A percentile compares a stretch with the other conserved stretches of the same genome.
Conservation (phyloP, 1,140 invertebrate genomes). For the Diorhabda elongata region DNA sequence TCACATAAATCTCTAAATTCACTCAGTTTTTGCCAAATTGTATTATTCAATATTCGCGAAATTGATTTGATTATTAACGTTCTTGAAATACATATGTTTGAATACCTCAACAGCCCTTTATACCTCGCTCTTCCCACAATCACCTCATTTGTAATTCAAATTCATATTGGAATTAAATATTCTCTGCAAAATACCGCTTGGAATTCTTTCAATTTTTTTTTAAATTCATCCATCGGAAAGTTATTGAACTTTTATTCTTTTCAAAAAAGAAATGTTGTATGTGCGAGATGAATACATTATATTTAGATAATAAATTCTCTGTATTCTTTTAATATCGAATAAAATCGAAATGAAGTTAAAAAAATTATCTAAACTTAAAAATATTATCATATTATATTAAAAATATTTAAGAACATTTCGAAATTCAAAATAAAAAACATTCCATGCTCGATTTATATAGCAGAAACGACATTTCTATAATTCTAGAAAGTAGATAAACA, state of each 20-base stretch:
- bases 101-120: too few species aligned
- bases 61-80: too few species aligned
- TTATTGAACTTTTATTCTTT: conserved; percentile 1
- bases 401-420: too few species aligned
- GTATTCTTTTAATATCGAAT: background rate
- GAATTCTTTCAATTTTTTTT: background rate
- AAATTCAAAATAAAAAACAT: too few species aligned
- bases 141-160: conserved; percentile 9
- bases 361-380: background rate
- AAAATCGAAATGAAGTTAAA: background rate
- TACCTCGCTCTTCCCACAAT: background rate
- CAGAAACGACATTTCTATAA: too few species aligned
- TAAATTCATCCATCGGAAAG: background rate
- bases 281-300: background rate
- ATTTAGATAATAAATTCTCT: background rate
- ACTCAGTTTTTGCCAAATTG: too few species aligned
- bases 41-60: too few species aligned
- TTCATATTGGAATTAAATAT: conserved; percentile 4
- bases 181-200: background rate
- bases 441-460: too few species aligned
- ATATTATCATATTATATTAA: too few species aligned
- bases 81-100: too few species aligned
- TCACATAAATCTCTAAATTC: too few species aligned
- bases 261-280: background rate
- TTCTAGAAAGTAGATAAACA: too few species aligned